phyloP scores from a whole-genome alignment of 1,140 invertebrate species.

The Drosophila quadrilineata region DNA sequence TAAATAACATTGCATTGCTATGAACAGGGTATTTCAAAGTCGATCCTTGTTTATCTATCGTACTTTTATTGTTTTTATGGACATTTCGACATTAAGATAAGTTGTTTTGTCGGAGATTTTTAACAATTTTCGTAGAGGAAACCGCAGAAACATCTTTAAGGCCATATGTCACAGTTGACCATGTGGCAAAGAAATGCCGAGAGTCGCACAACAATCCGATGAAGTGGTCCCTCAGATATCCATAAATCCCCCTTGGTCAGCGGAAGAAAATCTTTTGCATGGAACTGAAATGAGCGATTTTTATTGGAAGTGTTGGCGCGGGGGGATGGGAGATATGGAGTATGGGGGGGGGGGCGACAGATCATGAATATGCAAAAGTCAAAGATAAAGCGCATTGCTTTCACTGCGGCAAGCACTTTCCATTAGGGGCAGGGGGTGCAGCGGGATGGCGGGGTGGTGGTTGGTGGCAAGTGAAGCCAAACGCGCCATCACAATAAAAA shows the following conservation, averaged over 20 bases:
- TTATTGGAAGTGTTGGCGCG: slow-evolving; percentile 58
- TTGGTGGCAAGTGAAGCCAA: slow-evolving; percentile 59
- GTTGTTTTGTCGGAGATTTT: too few relatives aligned
- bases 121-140: background rate
- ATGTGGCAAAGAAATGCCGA: slow-evolving; percentile 24
- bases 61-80: too few relatives aligned
- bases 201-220: slow-evolving; percentile 27
- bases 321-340: background rate
- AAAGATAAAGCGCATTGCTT: slow-evolving; percentile 55
- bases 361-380: slow-evolving; percentile 71
- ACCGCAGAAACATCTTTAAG: slow-evolving; percentile 10
- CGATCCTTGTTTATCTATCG: too few relatives aligned
- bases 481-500: slow-evolving; percentile 77
- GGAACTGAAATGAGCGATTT: slow-evolving; percentile 66
- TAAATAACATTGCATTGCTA: too few relatives aligned
- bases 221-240: slow-evolving; percentile 4
- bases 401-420: slow-evolving; percentile 15
- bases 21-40: too few relatives aligned
- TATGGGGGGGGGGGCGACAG: background rate
- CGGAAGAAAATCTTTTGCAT: slow-evolving; percentile 7
- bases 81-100: too few relatives aligned
- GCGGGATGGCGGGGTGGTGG: background rate
- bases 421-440: background rate
- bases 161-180: slow-evolving; percentile 54
- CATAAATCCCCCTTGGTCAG: slow-evolving; percentile 36